Evolutionary conservation across 2,888 invertebrate genomes (phyloP).

Genomic region (Leucozona laternaria): DNA sequence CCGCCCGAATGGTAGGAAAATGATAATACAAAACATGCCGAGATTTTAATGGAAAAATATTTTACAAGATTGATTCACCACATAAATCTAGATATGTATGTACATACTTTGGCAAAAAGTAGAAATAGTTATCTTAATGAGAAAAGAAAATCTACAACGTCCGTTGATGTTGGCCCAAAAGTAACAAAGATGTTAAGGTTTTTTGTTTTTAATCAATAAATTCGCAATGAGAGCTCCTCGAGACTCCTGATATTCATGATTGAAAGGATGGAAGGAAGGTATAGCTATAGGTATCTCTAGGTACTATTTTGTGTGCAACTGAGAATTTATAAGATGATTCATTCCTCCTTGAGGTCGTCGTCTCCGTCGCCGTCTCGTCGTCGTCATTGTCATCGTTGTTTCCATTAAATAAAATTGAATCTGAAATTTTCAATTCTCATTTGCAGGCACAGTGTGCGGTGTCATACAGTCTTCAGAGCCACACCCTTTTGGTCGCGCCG

Average conservation of each 20-base stretch:
- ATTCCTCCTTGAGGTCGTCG: conserved; percentile 11
- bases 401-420: conserved; percentile 36
- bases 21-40: conserved; percentile 13
- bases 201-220: conserved; percentile 32
- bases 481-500: conserved; percentile 43
- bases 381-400: neutral
- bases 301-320: neutral
- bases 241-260: neutral
- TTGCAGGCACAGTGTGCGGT: neutral
- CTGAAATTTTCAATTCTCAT: conserved; percentile 42
- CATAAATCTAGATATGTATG: conserved; percentile 1
- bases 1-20: conserved; percentile 12
- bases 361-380: neutral
- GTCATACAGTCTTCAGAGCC: conserved; percentile 17
- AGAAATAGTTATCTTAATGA: conserved; percentile 37
- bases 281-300: neutral
- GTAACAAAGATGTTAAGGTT: conserved; percentile 23
- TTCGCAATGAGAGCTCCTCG: conserved; percentile 30
- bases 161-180: neutral
- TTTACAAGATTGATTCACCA: conserved; percentile 13
- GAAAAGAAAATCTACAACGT: conserved; percentile 26
- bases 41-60: conserved; percentile 40
- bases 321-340: conserved; percentile 55
- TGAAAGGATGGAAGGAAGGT: neutral
- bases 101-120: neutral